These are phyloP conservation scores for Potamilus streckersoni DNA, from an alignment of 1,140 invertebrate species.

Conservation along the genomic window DNA sequence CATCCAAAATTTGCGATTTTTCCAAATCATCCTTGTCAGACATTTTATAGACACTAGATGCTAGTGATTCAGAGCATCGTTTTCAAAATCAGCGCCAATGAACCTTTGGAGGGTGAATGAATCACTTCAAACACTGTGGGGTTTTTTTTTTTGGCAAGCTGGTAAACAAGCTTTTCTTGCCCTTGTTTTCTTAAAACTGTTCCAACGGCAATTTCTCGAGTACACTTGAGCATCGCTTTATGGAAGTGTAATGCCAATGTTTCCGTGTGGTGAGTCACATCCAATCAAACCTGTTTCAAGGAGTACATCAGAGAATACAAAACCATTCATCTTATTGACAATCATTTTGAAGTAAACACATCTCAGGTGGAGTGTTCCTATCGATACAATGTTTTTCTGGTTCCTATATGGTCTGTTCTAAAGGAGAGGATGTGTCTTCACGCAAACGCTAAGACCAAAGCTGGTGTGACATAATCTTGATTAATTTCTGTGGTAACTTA, in stretches of 20 bases:
- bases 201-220: constrained; percentile 13
- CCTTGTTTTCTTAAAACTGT: too few relatives aligned
- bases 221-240: constrained; percentile 19
- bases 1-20: constrained; percentile 39
- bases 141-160: too few relatives aligned
- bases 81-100: too few relatives aligned
- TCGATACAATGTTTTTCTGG: constrained; percentile 38
- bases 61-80: too few relatives aligned
- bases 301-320: constrained; percentile 27
- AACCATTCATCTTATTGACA: constrained; percentile 40
- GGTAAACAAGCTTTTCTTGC: too few relatives aligned
- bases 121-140: too few relatives aligned
- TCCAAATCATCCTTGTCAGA: constrained; percentile 11
- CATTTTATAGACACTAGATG: not conserved
- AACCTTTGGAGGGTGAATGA: too few relatives aligned
- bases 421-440: constrained; percentile 41
- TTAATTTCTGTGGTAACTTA: constrained; percentile 31
- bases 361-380: constrained; percentile 31
- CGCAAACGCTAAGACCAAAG: constrained; percentile 45
- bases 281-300: constrained; percentile 29
- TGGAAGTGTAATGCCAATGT: constrained; percentile 22
- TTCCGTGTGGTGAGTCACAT: constrained; percentile 22
- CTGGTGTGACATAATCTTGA: constrained; percentile 33
- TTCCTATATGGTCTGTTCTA: constrained; percentile 34
- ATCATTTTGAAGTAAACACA: constrained; percentile 42